Evolutionary conservation across 2,888 invertebrate species (phyloP).

Genomic region (Coelopa pilipes): DNA sequence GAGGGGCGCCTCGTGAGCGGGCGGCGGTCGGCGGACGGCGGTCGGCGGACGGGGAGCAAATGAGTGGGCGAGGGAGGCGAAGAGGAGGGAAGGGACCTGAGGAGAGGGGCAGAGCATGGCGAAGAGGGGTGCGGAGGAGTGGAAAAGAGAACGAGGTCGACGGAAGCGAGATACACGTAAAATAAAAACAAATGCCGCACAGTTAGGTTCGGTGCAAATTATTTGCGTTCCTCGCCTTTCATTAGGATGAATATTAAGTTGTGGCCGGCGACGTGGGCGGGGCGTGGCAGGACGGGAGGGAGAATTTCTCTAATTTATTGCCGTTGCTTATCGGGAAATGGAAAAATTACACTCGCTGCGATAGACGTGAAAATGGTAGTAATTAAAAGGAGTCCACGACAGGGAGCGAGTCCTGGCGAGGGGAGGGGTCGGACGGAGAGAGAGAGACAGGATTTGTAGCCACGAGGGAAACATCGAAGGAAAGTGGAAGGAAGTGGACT

Average conservation of each 20-base stretch:
- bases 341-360: neutral
- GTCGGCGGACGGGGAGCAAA: too few species aligned
- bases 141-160: conserved; percentile 1
- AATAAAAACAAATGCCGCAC: conserved; percentile 24
- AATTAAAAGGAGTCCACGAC: too few species aligned
- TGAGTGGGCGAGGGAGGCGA: too few species aligned
- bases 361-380: too few species aligned
- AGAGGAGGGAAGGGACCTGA: too few species aligned
- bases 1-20: too few species aligned
- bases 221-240: conserved; percentile 26
- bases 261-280: neutral
- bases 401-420: too few species aligned
- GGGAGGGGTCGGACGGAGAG: too few species aligned
- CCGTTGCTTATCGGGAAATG: neutral
- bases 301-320: conserved; percentile 8
- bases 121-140: neutral
- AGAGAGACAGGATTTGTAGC: too few species aligned
- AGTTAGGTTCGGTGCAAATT: conserved; percentile 15
- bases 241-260: conserved; percentile 26
- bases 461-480: too few species aligned
- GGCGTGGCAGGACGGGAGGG: neutral
- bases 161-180: neutral
- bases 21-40: too few species aligned
- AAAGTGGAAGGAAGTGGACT: too few species aligned
- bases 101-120: neutral